A percentile compares a stretch with the other conserved stretches of the same genome.
phyloP scores from a whole-genome alignment of 2,797 vertebrate genomes.

The Pipistrellus kuhlii region DNA sequence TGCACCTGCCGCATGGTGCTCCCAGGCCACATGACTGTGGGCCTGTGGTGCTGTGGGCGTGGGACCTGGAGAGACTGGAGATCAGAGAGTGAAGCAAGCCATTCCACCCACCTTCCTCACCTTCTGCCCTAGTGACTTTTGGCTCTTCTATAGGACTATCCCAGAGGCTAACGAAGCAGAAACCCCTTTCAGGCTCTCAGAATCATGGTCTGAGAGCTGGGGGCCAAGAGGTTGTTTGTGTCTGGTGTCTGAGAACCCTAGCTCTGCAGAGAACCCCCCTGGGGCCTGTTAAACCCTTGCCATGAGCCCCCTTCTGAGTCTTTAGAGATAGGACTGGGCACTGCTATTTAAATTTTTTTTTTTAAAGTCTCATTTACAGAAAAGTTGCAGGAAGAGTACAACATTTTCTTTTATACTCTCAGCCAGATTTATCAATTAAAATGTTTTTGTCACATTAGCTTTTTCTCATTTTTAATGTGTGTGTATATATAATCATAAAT shows the following conservation, averaged over 20 bases:
- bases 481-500: background rate
- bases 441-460: background rate
- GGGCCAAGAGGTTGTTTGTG: background rate
- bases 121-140: conserved; percentile 59
- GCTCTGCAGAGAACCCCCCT: background rate
- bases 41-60: background rate
- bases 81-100: conserved; percentile 36
- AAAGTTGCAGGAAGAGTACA: background rate
- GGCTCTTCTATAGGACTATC: conserved; percentile 19
- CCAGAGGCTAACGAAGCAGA: background rate
- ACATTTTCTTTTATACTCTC: background rate
- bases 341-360: background rate
- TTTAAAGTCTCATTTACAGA: background rate
- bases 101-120: background rate
- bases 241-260: background rate
- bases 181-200: background rate
- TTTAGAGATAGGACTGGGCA: background rate
- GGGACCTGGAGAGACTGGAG: background rate
- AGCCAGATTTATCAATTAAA: background rate
- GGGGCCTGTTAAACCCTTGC: background rate
- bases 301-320: background rate
- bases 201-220: background rate
- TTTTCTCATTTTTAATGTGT: background rate
- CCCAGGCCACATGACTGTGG: background rate
- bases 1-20: rapidly evolving